Percentiles rank a stretch among this genome's conserved stretches.
These are phyloP conservation scores for Drosophila bunnanda DNA, from an alignment of 2,888 invertebrate genomes.

Conservation along the genomic window DNA sequence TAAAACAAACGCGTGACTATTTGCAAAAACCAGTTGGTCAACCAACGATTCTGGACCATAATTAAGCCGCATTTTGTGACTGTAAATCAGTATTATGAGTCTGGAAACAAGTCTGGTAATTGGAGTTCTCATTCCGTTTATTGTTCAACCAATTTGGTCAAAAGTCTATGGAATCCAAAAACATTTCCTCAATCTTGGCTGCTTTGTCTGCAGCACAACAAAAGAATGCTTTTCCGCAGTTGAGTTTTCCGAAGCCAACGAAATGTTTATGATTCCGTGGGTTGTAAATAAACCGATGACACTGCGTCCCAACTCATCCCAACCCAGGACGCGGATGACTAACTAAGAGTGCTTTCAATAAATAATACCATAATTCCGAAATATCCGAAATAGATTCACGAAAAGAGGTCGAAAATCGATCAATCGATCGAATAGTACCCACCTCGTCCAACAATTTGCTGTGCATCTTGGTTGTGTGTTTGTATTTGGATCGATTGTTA, in stretches of 20 bases:
- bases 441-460: slow-evolving; percentile 82
- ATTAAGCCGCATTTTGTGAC: slow-evolving; percentile 23
- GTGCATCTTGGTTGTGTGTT: slow-evolving; percentile 72
- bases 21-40: slow-evolving; percentile 32
- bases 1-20: not conserved
- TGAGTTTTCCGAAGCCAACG: slow-evolving; percentile 40
- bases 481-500: slow-evolving; percentile 12
- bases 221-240: slow-evolving; percentile 56
- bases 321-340: slow-evolving; percentile 51
- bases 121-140: not conserved
- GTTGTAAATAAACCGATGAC: slow-evolving; percentile 70
- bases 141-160: not conserved
- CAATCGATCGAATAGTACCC: slow-evolving; percentile 39
- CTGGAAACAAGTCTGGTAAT: slow-evolving; percentile 21
- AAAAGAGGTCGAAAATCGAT: slow-evolving; percentile 28
- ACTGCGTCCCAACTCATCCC: slow-evolving; percentile 16
- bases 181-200: slow-evolving; percentile 55
- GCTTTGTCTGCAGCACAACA: slow-evolving; percentile 37
- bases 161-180: slow-evolving; percentile 16
- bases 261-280: slow-evolving; percentile 58
- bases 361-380: slow-evolving; percentile 51
- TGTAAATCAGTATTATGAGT: slow-evolving; percentile 14
- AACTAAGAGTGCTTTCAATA: slow-evolving; percentile 42
- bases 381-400: slow-evolving; percentile 58
- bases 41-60: slow-evolving; percentile 25